Percentiles rank a stretch among this genome's conserved stretches.
phyloP scores from a whole-genome alignment of 2,797 vertebrate species.

The Rhabdophis nuchalis region DNA sequence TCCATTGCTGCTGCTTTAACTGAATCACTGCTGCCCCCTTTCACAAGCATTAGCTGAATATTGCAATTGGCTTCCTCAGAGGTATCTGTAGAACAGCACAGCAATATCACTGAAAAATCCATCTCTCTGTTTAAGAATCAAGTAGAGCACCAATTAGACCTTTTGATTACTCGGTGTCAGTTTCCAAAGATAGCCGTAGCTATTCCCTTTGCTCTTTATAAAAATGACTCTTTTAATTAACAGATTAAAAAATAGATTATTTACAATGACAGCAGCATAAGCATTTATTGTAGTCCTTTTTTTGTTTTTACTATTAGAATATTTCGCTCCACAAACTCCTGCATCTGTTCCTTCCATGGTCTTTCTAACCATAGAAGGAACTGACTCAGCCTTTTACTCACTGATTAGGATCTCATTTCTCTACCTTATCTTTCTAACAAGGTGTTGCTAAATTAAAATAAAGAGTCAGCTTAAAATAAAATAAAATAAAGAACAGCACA shows the following conservation, averaged over 20 bases:
- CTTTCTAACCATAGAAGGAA: background rate
- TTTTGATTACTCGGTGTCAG: background rate
- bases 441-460: background rate
- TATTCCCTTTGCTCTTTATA: background rate
- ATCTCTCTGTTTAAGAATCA: background rate
- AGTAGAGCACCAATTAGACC: background rate
- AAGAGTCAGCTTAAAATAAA: background rate
- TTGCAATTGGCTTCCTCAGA: background rate
- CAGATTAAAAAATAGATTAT: background rate
- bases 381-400: background rate
- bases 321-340: background rate
- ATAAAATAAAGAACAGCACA: background rate
- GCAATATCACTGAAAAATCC: background rate
- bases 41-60: background rate
- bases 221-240: background rate
- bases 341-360: background rate
- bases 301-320: background rate
- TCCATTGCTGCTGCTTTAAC: slow-evolving; percentile 13
- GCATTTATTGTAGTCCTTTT: background rate
- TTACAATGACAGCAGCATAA: background rate
- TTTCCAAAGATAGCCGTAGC: background rate
- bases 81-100: background rate
- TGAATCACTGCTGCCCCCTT: background rate
- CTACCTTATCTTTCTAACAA: background rate
- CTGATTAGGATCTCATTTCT: background rate